These are phyloP conservation scores for Mayetiola destructor DNA, from an alignment of 2,888 invertebrate species.

Conservation along the genomic window DNA sequence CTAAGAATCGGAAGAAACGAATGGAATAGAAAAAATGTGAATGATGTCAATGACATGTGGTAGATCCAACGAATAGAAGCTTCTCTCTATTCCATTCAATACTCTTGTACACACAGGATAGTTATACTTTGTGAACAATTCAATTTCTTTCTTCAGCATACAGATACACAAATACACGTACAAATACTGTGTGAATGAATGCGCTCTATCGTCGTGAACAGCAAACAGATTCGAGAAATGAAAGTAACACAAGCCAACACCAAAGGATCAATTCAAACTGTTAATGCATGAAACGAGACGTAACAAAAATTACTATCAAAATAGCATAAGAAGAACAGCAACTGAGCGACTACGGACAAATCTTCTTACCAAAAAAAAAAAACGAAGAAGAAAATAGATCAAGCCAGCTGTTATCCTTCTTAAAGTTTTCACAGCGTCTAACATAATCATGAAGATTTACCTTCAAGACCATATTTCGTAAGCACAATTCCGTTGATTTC, in stretches of 20 bases:
- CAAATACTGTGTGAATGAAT: not conserved
- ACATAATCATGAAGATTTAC: too few species aligned
- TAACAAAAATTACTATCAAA: not conserved
- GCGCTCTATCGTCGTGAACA: too few species aligned
- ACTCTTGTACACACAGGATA: too few species aligned
- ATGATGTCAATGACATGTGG: slow-evolving; percentile 8
- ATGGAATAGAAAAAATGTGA: not conserved
- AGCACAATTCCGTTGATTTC: too few species aligned
- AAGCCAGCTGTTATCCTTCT: slow-evolving; percentile 12
- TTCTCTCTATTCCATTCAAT: too few species aligned
- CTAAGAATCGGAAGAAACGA: not conserved
- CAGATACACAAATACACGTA: not conserved
- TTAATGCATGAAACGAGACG: not conserved
- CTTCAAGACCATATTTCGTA: too few species aligned
- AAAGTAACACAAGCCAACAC: not conserved
- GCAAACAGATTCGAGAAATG: too few species aligned
- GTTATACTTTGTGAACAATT: not conserved
- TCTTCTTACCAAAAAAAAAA: too few species aligned
- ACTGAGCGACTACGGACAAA: not conserved
- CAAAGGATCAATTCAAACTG: not conserved
- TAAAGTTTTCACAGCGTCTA: not conserved
- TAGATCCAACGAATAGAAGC: not conserved
- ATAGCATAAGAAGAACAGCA: not conserved
- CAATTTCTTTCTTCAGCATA: too few species aligned
- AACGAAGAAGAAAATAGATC: not conserved